Base-by-base conservation (phyloP, 1,140 invertebrate genomes). In the Bombus waltoni region DNA sequence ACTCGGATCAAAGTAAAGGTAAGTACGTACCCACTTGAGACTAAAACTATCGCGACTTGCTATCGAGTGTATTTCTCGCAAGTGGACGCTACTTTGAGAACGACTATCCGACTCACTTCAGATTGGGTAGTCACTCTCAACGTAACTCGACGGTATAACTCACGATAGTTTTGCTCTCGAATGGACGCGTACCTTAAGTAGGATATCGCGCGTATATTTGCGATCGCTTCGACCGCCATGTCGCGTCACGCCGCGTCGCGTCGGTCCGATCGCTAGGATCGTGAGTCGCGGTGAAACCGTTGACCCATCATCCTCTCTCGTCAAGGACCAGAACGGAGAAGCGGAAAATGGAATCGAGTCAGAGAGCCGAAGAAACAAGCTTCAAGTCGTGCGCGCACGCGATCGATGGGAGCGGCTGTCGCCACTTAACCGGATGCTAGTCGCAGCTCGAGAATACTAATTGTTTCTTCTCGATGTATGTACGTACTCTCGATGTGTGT, bases 361-460 rank as follows among this genome's bases (percentile, higher is more conserved):
- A 40, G 68, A 57, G 53, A 47, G 65, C 15, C 25, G 66, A n/a
- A 40, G 32, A n/a, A 57, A 84, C 71, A 25, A 75, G 35, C 47
- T 11, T 66, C 82, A 1, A 85, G 77, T 76, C 74, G 85, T 59
- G 53, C 25, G 73, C 81, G 89, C 75, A 68, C 80, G 57, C 72
- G 66, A 70, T 73, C 81, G 90, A 87, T 92, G 91, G 92, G 93
- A 89, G 88, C 91, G 91, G 92, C 88, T 89, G 84, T 91, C 89
- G 91, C 86, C 90, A 85, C 88, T 92, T 91, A 92, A 93, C 94
- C 94, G 93, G 93, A 94, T 94, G 93, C 92, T 90, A 91, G 92
- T 89, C 92, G 91, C 93, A 93, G 90, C 92, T 87, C 83, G 86
- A 90, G 94, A 94, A 94, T 94, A 94, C 92, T 93, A 94, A 94